Conservation (phyloP, 2,113 vertebrate species). For the Anhinga rufa region DNA sequence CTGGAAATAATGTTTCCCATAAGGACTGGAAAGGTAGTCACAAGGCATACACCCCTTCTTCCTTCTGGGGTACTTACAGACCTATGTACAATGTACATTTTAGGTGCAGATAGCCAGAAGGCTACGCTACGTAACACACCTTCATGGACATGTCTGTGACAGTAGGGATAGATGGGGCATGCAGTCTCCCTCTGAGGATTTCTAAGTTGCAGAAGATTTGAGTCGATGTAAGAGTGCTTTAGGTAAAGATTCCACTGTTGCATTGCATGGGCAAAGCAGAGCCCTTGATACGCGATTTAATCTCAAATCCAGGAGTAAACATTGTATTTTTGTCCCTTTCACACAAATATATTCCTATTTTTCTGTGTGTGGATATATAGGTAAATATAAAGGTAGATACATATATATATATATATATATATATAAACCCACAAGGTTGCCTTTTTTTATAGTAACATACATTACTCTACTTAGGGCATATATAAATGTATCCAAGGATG, state of each 20-base stretch:
- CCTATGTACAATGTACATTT: neutral
- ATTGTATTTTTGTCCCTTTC: neutral
- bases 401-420: accelerated
- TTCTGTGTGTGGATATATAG: neutral
- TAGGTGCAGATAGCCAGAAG: neutral
- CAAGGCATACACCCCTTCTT: neutral
- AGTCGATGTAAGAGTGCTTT: too few relatives aligned
- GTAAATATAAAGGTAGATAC: too few relatives aligned
- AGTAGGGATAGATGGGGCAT: accelerated
- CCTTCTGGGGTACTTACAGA: neutral
- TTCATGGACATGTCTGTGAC: neutral
- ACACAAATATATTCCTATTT: neutral
- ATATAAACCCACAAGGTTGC: neutral
- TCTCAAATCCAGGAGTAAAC: neutral
- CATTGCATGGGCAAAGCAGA: neutral
- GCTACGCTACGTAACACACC: neutral
- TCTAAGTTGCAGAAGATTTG: neutral
- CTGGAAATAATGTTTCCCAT: neutral
- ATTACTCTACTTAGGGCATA: neutral
- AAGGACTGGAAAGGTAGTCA: neutral
- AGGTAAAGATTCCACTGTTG: neutral
- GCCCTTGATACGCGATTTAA: neutral
- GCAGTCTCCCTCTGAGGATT: neutral
- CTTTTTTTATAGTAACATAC: neutral
- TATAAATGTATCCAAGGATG: neutral